Percentiles rank a stretch among this genome's conserved stretches.
phyloP scores from a whole-genome alignment of 2,888 invertebrate species.

The Tillus elongatus region DNA sequence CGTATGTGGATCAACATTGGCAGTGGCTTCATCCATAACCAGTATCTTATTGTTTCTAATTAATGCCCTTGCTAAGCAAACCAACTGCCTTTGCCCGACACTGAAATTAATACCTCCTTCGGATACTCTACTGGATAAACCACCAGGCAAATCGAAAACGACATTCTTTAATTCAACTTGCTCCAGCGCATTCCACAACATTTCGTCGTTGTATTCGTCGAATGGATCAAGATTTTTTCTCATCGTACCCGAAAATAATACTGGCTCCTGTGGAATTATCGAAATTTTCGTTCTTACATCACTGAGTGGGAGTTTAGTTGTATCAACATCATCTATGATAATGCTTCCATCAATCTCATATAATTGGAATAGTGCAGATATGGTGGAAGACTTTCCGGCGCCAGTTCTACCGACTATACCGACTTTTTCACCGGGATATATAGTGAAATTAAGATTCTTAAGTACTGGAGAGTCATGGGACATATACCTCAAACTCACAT shows the following conservation, averaged over 20 bases:
- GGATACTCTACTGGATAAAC: constrained; percentile 35
- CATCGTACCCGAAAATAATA: constrained; percentile 64
- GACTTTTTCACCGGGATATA: constrained; percentile 63
- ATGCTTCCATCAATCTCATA: constrained; percentile 71
- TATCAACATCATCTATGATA: constrained; percentile 69
- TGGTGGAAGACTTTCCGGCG: constrained; percentile 74
- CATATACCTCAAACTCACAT: constrained; percentile 64
- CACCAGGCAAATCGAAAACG: constrained; percentile 51
- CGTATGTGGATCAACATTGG: constrained; percentile 74
- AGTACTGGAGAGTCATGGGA: constrained; percentile 64
- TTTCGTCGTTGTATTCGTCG: constrained; percentile 29
- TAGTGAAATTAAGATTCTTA: constrained; percentile 56
- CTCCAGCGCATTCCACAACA: constrained; percentile 30
- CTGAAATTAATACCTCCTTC: constrained; percentile 53
- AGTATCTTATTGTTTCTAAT: constrained; percentile 41
- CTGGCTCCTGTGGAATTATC: constrained; percentile 82
- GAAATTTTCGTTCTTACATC: constrained; percentile 68
- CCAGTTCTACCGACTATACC: constrained; percentile 79
- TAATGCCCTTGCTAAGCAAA: constrained; percentile 60
- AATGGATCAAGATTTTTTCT: constrained; percentile 39
- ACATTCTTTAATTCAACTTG: constrained; percentile 43
- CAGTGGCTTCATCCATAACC: constrained; percentile 64
- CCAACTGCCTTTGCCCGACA: constrained; percentile 54
- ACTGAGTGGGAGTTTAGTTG: constrained; percentile 60
- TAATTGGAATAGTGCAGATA: constrained; percentile 72